phyloP scores from a whole-genome alignment of 2,888 invertebrate species.

The Endomychus coccineus region DNA sequence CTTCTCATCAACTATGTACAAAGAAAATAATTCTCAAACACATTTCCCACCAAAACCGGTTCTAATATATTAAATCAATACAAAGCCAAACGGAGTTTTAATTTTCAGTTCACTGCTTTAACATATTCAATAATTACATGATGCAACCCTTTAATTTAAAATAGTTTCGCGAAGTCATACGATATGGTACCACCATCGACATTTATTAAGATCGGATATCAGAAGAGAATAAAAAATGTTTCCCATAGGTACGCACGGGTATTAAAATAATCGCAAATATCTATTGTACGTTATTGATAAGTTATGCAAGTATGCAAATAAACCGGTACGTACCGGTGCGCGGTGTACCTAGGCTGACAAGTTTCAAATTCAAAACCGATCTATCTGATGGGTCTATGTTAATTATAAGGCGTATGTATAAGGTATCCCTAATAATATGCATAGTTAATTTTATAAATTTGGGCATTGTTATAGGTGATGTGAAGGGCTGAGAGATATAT shows the following conservation, averaged over 20 bases:
- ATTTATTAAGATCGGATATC: neutral
- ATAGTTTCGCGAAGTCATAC: too few relatives aligned
- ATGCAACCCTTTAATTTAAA: too few relatives aligned
- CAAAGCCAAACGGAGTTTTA: too few relatives aligned
- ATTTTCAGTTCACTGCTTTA: too few relatives aligned
- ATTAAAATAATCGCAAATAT: constrained; percentile 1
- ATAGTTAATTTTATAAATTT: constrained; percentile 4
- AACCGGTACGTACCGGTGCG: constrained; percentile 5
- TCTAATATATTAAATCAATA: too few relatives aligned
- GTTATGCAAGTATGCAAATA: constrained; percentile 13
- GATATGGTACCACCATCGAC: too few relatives aligned
- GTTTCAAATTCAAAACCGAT: neutral
- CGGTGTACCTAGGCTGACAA: constrained; percentile 1
- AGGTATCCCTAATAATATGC: neutral
- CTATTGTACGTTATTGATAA: constrained; percentile 5
- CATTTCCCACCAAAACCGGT: too few relatives aligned
- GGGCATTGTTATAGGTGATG: constrained; percentile 9
- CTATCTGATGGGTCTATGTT: neutral
- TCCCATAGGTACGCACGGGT: too few relatives aligned
- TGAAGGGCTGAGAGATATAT: constrained; percentile 3
- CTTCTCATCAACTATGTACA: too few relatives aligned
- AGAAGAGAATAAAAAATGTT: neutral
- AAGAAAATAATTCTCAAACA: too few relatives aligned
- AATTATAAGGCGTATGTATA: neutral
- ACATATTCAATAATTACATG: too few relatives aligned